Percentiles rank a stretch among this genome's conserved stretches.
phyloP scores from a whole-genome alignment of 1,140 invertebrate species.

The Brachionus sp. region DNA sequence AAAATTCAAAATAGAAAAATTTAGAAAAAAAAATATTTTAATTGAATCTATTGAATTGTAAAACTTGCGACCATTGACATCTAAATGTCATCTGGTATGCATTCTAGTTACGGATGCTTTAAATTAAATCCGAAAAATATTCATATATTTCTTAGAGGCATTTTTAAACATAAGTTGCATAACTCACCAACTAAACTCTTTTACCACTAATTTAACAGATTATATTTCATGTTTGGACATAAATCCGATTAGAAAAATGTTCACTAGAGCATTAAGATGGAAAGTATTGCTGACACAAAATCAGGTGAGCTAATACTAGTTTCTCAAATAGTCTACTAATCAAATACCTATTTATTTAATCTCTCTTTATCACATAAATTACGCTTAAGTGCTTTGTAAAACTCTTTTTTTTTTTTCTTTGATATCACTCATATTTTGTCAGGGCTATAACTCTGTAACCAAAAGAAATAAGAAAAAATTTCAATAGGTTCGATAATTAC shows the following conservation, averaged over 20 bases:
- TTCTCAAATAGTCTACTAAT: slow-evolving; percentile 1
- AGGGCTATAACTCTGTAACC: background rate
- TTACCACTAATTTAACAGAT: background rate
- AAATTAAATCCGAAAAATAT: slow-evolving; percentile 3
- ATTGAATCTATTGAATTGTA: slow-evolving; percentile 38
- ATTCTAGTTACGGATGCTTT: background rate
- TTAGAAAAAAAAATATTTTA: slow-evolving; percentile 35
- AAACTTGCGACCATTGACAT: slow-evolving; percentile 30
- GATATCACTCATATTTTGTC: background rate
- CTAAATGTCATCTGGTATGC: slow-evolving; percentile 22
- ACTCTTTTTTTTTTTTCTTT: background rate
- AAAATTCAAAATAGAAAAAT: background rate
- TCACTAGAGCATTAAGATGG: slow-evolving; percentile 11
- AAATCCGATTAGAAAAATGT: background rate
- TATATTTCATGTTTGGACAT: slow-evolving; percentile 21
- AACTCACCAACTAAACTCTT: background rate
- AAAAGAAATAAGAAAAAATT: slow-evolving; percentile 8
- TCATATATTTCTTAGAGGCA: background rate
- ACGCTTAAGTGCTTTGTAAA: slow-evolving; percentile 26
- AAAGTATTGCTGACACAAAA: slow-evolving; percentile 1
- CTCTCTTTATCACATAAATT: slow-evolving; percentile 30
- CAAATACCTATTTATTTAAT: slow-evolving; percentile 35
- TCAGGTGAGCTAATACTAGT: slow-evolving; percentile 32
- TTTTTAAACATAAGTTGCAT: slow-evolving; percentile 12
- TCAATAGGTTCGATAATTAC: slow-evolving; percentile 24